Evolutionary conservation across 2,113 vertebrate genomes (phyloP).

Genomic region (Ariopsis seemanni): DNA sequence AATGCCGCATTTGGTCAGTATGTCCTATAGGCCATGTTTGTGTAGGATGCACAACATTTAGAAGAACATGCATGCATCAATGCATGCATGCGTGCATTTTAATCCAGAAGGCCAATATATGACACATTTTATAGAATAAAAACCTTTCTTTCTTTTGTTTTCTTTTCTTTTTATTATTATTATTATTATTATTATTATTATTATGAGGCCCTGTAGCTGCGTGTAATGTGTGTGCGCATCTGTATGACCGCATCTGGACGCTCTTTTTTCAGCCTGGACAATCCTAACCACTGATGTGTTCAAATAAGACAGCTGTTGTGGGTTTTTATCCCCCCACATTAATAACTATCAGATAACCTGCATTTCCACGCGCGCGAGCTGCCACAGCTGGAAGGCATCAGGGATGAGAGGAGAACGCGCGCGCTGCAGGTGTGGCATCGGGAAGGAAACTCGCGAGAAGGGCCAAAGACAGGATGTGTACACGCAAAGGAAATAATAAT

Average conservation of each 20-base stretch:
- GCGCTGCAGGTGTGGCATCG: conserved; percentile 41
- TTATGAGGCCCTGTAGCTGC: not conserved
- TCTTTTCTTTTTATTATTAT: not conserved
- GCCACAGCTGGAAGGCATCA: conserved; percentile 5
- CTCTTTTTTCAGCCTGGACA: not conserved
- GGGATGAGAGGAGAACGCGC: not conserved
- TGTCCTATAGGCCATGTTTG: not conserved
- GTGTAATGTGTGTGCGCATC: not conserved
- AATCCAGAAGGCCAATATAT: not conserved
- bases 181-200: not conserved
- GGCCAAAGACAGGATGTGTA: not conserved
- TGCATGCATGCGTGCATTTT: not conserved
- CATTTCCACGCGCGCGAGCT: not conserved
- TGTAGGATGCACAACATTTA: not conserved
- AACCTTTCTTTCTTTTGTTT: not conserved
- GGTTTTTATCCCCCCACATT: not conserved
- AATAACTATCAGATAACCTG: not conserved
- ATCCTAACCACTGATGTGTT: not conserved
- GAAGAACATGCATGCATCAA: not conserved
- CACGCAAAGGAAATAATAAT: not conserved
- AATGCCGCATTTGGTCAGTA: not conserved
- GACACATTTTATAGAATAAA: not conserved
- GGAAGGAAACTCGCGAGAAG: not conserved
- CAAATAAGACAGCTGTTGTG: not conserved
- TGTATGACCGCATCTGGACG: not conserved